These are phyloP conservation scores for Polydrusus pterygomalis DNA, from an alignment of 2,888 invertebrate genomes.

Conservation along the genomic window DNA sequence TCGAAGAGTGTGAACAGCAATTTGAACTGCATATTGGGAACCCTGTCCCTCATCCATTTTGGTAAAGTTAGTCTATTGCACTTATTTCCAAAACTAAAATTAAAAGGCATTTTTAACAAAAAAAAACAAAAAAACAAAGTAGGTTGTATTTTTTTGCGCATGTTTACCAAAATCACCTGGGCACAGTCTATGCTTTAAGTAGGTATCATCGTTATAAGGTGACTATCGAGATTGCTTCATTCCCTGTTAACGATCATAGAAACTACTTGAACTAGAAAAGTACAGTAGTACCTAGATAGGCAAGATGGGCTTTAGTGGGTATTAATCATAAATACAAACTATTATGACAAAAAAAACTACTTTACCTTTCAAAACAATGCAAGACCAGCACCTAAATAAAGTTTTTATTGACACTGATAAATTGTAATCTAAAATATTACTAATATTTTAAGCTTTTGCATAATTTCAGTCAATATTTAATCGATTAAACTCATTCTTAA, in stretches of 20 bases:
- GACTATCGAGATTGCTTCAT: too few species aligned
- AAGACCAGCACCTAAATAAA: not conserved
- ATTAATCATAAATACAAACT: too few species aligned
- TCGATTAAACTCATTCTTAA: not conserved
- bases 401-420: not conserved
- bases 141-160: too few species aligned
- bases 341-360: not conserved
- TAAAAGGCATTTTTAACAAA: not conserved
- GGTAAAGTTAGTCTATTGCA: not conserved
- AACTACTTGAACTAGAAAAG: too few species aligned
- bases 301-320: not conserved
- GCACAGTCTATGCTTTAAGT: too few species aligned
- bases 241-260: too few species aligned
- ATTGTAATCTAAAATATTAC: not conserved
- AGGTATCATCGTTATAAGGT: too few species aligned
- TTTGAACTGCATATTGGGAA: conserved; percentile 78
- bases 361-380: not conserved
- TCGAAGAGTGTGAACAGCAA: conserved; percentile 87
- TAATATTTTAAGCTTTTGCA: not conserved
- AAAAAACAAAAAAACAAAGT: not conserved
- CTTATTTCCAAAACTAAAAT: not conserved
- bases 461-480: conserved; percentile 2
- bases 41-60: conserved; percentile 67
- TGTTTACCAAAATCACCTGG: too few species aligned
- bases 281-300: too few species aligned